phyloP scores from a whole-genome alignment of 2,888 invertebrate species.

The Erebia aethiops region DNA sequence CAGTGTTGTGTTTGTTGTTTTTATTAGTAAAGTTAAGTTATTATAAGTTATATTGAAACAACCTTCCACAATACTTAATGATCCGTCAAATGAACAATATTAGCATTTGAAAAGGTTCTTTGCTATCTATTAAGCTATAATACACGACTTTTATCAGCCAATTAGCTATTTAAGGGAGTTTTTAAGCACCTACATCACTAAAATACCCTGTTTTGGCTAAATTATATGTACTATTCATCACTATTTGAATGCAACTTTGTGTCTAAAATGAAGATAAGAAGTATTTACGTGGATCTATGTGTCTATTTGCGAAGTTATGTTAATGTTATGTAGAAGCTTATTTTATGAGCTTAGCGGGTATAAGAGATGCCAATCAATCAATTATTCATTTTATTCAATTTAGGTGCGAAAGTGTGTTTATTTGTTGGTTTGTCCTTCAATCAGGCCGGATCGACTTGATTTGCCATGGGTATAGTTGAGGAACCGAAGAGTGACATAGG shows the following conservation, averaged over 20 bases:
- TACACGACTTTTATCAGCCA: neutral
- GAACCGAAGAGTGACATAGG: too few relatives aligned
- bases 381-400: too few relatives aligned
- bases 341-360: neutral
- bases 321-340: neutral
- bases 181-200: neutral
- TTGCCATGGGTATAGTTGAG: too few relatives aligned
- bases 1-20: too few relatives aligned
- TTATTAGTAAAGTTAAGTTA: too few relatives aligned
- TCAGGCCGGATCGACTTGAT: too few relatives aligned
- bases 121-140: neutral
- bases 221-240: slow-evolving; percentile 10
- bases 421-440: too few relatives aligned
- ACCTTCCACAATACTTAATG: neutral
- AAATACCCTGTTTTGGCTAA: slow-evolving; percentile 3
- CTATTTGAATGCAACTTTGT: slow-evolving; percentile 1
- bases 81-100: neutral
- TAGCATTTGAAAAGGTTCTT: slow-evolving; percentile 9
- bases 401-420: too few relatives aligned
- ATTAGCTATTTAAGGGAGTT: slow-evolving; percentile 5
- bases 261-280: neutral
- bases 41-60: too few relatives aligned
- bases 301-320: too few relatives aligned
- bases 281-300: neutral
- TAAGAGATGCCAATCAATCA: neutral